Conservation (phyloP, 2,113 vertebrate genomes). For the Parus major region DNA sequence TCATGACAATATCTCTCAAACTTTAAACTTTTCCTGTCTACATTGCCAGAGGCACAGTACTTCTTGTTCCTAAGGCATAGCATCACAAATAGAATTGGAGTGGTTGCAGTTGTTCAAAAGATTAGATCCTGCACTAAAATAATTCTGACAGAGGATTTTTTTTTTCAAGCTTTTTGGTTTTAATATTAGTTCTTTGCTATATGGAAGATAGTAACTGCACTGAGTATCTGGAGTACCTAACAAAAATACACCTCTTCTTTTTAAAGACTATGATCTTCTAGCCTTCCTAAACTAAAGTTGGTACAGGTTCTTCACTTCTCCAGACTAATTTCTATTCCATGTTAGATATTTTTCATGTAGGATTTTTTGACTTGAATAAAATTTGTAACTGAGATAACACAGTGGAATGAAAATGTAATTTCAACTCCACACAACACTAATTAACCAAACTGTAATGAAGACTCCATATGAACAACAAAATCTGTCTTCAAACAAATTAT, state of each 20-base stretch:
- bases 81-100: neutral
- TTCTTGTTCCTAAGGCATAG: neutral
- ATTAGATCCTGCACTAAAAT: neutral
- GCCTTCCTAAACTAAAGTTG: neutral
- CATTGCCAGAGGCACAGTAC: neutral
- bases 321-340: neutral
- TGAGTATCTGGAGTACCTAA: neutral
- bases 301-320: neutral
- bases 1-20: neutral
- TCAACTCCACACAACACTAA: neutral
- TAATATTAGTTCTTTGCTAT: neutral
- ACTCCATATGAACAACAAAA: neutral
- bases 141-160: neutral
- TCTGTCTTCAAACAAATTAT: slow-evolving; percentile 13
- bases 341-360: neutral
- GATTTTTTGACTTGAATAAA: neutral
- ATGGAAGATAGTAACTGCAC: neutral
- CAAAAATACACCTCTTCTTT: neutral
- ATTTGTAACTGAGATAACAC: neutral
- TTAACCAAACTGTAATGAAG: neutral
- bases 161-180: neutral
- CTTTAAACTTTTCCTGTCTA: neutral
- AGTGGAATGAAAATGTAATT: neutral
- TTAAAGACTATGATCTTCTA: neutral
- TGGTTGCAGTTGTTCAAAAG: neutral